These are phyloP conservation scores for Leptopilina myrica DNA, from an alignment of 2,888 invertebrate genomes.

Conservation along the genomic window DNA sequence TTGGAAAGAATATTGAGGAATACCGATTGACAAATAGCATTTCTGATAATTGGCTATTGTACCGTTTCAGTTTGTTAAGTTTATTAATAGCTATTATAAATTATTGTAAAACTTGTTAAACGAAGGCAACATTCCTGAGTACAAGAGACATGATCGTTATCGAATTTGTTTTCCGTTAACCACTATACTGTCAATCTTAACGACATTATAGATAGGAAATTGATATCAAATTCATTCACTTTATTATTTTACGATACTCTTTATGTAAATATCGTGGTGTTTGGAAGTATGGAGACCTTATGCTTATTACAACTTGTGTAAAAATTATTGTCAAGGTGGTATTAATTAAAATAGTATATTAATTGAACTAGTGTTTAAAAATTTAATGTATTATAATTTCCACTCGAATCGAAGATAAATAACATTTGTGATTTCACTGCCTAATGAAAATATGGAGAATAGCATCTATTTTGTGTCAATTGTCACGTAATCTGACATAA, in stretches of 20 bases:
- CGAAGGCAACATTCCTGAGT: conserved; percentile 17
- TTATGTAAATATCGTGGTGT: background rate
- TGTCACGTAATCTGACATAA: conserved; percentile 37
- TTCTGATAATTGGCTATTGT: background rate
- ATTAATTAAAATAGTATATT: too few species aligned
- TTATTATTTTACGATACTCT: background rate
- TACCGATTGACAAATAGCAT: too few species aligned
- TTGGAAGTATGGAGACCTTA: too few species aligned
- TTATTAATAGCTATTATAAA: background rate
- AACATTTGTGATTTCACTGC: background rate
- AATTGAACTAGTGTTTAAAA: too few species aligned
- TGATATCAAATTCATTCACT: background rate
- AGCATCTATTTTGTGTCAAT: conserved; percentile 1
- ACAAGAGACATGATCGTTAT: background rate
- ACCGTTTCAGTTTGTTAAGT: too few species aligned
- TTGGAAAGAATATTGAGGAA: too few species aligned
- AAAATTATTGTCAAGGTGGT: too few species aligned
- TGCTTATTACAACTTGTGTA: too few species aligned
- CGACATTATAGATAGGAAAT: background rate
- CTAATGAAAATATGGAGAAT: background rate
- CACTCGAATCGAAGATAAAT: too few species aligned
- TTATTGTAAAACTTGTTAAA: background rate
- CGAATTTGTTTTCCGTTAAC: background rate
- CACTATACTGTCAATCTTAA: background rate
- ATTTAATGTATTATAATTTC: too few species aligned